These are phyloP conservation scores for Phalacrocorax pelagicus DNA, from an alignment of 2,113 vertebrate species.

Conservation along the genomic window DNA sequence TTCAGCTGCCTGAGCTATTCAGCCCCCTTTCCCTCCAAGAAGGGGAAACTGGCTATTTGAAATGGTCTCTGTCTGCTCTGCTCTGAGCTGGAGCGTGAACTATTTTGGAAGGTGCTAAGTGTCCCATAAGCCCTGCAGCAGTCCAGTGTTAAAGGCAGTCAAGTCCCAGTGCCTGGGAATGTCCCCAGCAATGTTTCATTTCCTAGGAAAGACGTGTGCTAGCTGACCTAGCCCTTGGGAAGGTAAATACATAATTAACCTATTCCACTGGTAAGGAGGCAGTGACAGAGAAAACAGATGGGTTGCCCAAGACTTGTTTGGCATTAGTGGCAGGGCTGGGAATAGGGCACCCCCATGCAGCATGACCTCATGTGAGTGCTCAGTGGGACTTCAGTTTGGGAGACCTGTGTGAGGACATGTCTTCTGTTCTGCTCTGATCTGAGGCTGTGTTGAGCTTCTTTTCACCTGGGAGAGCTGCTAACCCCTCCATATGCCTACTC, in stretches of 20 bases:
- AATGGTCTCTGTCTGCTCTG: neutral
- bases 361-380: neutral
- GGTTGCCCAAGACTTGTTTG: neutral
- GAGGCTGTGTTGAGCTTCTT: neutral
- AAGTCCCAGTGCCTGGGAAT: neutral
- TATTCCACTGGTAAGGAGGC: neutral
- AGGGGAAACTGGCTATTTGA: neutral
- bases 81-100: neutral
- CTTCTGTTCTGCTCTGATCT: neutral
- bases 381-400: neutral
- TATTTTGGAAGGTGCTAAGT: neutral
- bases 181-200: neutral
- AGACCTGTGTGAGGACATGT: neutral
- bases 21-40: neutral
- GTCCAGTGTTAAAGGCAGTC: neutral
- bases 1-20: neutral
- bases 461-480: slow-evolving; percentile 21
- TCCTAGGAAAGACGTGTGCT: neutral
- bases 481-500: neutral
- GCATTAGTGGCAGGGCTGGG: neutral
- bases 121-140: neutral
- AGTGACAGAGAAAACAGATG: neutral
- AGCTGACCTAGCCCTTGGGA: neutral
- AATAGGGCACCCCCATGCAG: neutral
- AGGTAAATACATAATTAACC: neutral